Evolutionary conservation across 23 tunicate genomes (phyloP), one percentile per base, ranked within the genome.

Genomic region (Botrylloides violaceus): DNA sequence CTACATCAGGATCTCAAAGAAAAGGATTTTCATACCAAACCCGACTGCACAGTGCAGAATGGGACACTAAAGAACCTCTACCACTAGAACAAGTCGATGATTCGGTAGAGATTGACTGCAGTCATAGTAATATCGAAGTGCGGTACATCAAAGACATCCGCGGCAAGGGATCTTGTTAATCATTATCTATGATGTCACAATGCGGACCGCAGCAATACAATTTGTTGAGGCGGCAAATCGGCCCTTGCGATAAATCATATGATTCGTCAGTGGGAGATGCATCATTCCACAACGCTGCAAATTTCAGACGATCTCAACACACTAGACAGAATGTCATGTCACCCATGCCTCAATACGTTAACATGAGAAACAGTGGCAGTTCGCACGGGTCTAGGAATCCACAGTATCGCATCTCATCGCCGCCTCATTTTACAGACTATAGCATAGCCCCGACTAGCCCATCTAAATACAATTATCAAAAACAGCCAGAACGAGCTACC

Each of bases 111-210:
- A 87, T 87, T 28, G 95, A 87, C 47, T 87, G 95, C 70, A 80
- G 86, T 60, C 76, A 71, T 21, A 87, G 95, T 65, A 79, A 87
- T 71, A 80, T 87, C 36, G 95, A 87, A 70, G 95, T 87, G 36
- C 82, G 95, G 4, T 80, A 58, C 61, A 30, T 79, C 30, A 71
- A 61, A 71, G 61, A 58, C 30, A 31, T 25, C 37, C 1, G 70
- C 30, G 70, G 36, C 70, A 31, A n/a, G 1, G 12, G 28, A 31
- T 38, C 37, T 0, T 64, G 70, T 29, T 38, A 29, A 29, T 64
- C 70, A 29, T 23, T 38, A 0, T 64, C 70, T 21, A 64, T 64
- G 70, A 23, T 38, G 32, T 30, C 37, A 30, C 43, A 30, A n/a
- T 9, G 37, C 1, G 70, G 70, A 1, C 70, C 35, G 36, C 29